Conservation (phyloP, 2,113 vertebrate species). For the Dasyprocta punctata region DNA sequence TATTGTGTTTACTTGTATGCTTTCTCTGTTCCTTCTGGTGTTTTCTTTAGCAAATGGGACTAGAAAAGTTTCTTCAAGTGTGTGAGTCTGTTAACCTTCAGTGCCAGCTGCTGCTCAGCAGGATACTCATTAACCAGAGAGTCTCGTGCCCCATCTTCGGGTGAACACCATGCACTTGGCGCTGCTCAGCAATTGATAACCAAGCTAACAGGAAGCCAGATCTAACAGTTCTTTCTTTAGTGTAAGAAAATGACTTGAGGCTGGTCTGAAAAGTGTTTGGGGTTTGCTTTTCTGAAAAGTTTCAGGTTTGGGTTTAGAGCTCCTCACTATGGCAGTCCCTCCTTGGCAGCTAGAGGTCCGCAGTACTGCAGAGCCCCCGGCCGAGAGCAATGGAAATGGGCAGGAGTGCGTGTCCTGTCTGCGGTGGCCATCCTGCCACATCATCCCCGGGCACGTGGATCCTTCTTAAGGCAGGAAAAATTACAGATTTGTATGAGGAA, state of each 20-base stretch:
- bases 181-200: rapidly evolving
- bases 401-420: rapidly evolving
- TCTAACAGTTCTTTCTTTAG: neutral
- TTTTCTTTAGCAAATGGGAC: neutral
- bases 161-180: rapidly evolving
- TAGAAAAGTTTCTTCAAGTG: neutral
- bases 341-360: neutral
- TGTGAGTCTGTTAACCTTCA: neutral
- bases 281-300: neutral
- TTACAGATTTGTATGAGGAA: neutral
- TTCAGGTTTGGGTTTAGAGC: neutral
- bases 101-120: neutral
- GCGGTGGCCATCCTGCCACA: neutral
- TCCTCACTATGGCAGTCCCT: neutral
- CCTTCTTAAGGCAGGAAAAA: neutral
- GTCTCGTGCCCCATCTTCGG: neutral
- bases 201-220: neutral
- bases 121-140: neutral
- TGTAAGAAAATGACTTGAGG: neutral
- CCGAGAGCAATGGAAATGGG: too few species aligned
- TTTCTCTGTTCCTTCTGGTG: neutral
- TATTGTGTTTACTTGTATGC: neutral
- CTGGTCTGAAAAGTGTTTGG: neutral
- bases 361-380: rapidly evolving
- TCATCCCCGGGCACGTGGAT: neutral